Conservation (phyloP, 2,797 vertebrate genomes). For the Lagorchestes hirsutus region DNA sequence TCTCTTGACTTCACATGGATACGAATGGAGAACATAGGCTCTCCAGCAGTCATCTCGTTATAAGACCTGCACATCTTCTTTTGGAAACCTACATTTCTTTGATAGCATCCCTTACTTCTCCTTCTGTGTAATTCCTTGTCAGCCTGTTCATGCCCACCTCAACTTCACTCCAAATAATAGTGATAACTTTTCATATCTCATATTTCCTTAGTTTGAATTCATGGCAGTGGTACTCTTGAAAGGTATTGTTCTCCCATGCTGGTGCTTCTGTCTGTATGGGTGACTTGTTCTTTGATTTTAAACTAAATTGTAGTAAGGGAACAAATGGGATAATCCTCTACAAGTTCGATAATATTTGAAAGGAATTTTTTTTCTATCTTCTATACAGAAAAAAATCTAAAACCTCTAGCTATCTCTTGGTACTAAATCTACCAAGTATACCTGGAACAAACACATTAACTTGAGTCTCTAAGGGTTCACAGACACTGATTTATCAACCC, state of each 20-base stretch:
- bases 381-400: constrained; percentile 17
- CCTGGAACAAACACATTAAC: not conserved
- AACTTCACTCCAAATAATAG: constrained; percentile 11
- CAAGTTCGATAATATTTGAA: constrained; percentile 39
- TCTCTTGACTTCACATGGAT: not conserved
- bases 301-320: constrained; percentile 3
- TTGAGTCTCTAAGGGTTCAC: not conserved
- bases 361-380: constrained; percentile 38
- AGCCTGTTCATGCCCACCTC: not conserved
- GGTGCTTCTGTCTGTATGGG: constrained; percentile 39
- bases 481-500: not conserved
- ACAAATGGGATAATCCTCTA: constrained; percentile 21
- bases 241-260: constrained; percentile 4
- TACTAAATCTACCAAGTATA: not conserved
- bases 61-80: not conserved
- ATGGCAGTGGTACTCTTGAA: constrained; percentile 1
- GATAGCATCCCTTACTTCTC: not conserved
- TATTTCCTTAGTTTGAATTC: constrained; percentile 55
- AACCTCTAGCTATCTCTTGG: constrained; percentile 8
- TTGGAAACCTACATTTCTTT: not conserved
- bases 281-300: constrained; percentile 29
- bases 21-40: not conserved
- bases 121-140: not conserved
- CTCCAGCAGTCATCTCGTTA: not conserved
- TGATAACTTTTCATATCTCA: constrained; percentile 17